These are phyloP conservation scores for Littorina saxatilis DNA, from an alignment of 1,140 invertebrate species.

Conservation along the genomic window DNA sequence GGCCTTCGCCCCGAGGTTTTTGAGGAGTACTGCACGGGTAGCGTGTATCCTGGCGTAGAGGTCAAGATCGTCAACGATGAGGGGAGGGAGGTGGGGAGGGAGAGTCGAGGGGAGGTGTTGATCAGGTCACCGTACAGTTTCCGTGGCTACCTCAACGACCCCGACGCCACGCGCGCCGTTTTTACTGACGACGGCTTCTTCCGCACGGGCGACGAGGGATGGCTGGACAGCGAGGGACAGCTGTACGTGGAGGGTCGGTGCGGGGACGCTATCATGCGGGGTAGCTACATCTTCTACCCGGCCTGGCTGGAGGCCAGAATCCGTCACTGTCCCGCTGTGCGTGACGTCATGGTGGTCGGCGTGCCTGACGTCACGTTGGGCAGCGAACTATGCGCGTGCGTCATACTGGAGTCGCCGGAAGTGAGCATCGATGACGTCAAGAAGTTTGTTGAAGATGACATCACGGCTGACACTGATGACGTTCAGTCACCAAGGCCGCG, in stretches of 20 bases:
- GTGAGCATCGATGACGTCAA: not conserved
- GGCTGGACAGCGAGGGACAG: not conserved
- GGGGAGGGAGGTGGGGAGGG: not conserved
- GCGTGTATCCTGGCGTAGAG: not conserved
- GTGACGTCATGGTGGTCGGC: conserved; percentile 2
- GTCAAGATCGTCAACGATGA: not conserved
- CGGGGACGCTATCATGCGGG: conserved; percentile 3
- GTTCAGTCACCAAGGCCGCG: not conserved
- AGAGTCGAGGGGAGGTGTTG: not conserved
- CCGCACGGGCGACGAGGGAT: conserved; percentile 20
- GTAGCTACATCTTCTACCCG: conserved; percentile 21
- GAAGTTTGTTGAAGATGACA: not conserved
- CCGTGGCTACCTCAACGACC: conserved; percentile 11
- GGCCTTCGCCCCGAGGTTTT: not conserved
- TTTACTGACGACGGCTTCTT: conserved; percentile 30
- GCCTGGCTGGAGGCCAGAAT: not conserved
- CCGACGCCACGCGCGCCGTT: conserved; percentile 4
- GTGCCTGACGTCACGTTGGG: conserved; percentile 5
- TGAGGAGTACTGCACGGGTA: conserved; percentile 4
- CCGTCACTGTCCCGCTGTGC: not conserved
- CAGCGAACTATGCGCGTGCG: conserved; percentile 18
- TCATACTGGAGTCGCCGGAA: not conserved
- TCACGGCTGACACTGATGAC: not conserved
- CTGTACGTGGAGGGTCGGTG: conserved; percentile 17
- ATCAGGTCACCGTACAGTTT: not conserved